Conservation (phyloP, 2,113 vertebrate genomes). For the Sarotherodon lohbergeri region DNA sequence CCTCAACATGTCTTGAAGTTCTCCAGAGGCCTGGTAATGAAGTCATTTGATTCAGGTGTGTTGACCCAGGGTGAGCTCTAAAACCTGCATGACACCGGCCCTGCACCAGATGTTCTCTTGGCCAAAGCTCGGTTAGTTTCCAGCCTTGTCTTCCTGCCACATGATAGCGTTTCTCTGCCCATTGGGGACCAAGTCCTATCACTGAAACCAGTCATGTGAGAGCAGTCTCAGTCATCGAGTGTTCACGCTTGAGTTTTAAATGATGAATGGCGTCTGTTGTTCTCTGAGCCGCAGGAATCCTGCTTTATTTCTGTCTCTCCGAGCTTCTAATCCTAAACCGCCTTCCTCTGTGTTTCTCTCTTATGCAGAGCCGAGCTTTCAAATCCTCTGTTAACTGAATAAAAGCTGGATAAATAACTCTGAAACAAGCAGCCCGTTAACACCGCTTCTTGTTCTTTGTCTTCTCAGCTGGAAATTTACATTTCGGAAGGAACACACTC, state of each 20-base stretch:
- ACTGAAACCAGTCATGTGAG: neutral
- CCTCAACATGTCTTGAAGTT: neutral
- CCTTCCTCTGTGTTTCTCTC: rapidly evolving
- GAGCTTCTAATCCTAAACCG: neutral
- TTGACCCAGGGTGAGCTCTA: neutral
- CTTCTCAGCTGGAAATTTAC: slow-evolving; percentile 91
- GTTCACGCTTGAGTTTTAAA: neutral
- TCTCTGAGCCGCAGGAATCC: neutral
- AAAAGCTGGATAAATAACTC: neutral
- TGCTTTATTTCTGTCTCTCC: neutral
- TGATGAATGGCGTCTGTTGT: neutral
- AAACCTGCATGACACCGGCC: rapidly evolving
- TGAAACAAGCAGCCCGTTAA: neutral
- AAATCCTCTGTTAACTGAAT: neutral
- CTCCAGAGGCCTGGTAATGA: neutral
- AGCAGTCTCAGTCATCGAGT: rapidly evolving
- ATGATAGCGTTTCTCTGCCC: rapidly evolving
- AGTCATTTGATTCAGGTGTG: neutral
- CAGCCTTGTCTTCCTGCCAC: neutral
- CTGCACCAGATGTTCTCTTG: neutral
- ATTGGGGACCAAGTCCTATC: neutral
- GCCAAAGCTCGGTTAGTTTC: rapidly evolving
- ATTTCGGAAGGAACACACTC: slow-evolving; percentile 95
- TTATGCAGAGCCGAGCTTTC: neutral
- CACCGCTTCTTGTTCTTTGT: neutral